Evolutionary conservation across 2,797 vertebrate genomes (phyloP).

Genomic region (Chaunax sp.): DNA sequence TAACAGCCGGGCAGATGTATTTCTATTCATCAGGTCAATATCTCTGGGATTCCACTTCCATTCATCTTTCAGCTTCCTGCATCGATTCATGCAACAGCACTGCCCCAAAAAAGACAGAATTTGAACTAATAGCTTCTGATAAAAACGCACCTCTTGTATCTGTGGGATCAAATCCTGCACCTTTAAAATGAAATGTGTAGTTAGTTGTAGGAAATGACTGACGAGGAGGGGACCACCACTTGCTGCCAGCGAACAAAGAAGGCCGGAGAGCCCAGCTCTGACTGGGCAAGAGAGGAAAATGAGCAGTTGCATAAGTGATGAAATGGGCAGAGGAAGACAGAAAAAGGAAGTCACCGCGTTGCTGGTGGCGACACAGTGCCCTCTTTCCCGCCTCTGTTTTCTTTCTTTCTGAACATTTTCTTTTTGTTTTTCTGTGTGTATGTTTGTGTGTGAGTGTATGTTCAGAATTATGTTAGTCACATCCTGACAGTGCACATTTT

Average conservation of each 20-base stretch:
- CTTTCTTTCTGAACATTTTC: constrained; percentile 39
- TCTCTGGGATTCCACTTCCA: constrained; percentile 34
- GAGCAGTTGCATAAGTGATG: constrained; percentile 76
- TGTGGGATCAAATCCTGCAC: neutral
- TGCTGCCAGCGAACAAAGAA: constrained; percentile 45
- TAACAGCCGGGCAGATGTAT: constrained; percentile 61
- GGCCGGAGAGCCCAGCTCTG: constrained; percentile 52
- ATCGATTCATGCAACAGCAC: constrained; percentile 9
- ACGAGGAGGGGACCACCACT: constrained; percentile 22
- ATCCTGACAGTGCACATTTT: constrained; percentile 60
- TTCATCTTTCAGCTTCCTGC: constrained; percentile 22
- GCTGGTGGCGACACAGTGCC: constrained; percentile 77
- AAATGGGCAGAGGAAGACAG: constrained; percentile 72
- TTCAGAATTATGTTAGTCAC: constrained; percentile 67
- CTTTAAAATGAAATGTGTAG: constrained; percentile 14
- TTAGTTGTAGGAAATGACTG: constrained; percentile 23
- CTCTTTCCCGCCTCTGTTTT: constrained; percentile 71
- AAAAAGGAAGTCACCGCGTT: constrained; percentile 74
- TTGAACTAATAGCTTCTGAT: neutral
- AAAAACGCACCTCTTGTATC: constrained; percentile 1
- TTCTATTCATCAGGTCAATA: constrained; percentile 38
- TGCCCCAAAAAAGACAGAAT: neutral
- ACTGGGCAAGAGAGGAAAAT: constrained; percentile 55
- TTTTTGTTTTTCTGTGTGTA: no score
- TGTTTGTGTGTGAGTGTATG: constrained; percentile 12